Conservation (phyloP, 2,888 invertebrate species). For the Lasioglossum zephyrum region DNA sequence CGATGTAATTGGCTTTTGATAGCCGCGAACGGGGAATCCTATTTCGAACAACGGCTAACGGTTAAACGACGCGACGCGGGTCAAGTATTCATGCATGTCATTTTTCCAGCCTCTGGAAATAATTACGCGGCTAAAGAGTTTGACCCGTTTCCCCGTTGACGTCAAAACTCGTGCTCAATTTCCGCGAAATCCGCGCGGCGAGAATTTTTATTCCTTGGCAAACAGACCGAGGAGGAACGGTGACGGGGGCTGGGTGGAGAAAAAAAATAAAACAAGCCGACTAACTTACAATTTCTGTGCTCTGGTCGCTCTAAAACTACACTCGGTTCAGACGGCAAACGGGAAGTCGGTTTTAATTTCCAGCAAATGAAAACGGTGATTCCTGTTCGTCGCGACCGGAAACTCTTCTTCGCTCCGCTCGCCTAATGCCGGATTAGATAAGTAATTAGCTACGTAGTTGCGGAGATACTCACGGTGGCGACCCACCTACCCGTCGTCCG, state of each 20-base stretch:
- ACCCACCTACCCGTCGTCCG: not conserved
- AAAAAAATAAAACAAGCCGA: not conserved
- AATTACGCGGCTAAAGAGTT: conserved; percentile 45
- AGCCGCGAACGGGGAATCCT: not conserved
- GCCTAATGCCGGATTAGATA: not conserved
- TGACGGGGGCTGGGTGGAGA: not conserved
- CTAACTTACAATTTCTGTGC: not conserved
- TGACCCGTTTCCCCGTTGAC: conserved; percentile 51
- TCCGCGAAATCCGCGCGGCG: not conserved
- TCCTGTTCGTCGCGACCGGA: not conserved
- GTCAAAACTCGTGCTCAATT: conserved; percentile 39
- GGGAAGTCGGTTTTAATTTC: not conserved
- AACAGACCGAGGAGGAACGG: not conserved
- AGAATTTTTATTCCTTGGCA: conserved; percentile 14
- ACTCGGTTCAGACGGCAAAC: not conserved
- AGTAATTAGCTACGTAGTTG: conserved; percentile 7
- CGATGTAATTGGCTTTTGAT: not conserved
- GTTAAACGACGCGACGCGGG: not conserved
- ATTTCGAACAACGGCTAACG: not conserved
- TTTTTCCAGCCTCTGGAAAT: conserved; percentile 12
- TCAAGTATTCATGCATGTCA: conserved; percentile 9
- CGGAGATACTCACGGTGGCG: not conserved
- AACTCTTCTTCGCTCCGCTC: not conserved
- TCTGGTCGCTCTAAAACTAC: not conserved
- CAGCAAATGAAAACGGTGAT: not conserved